phyloP scores from a whole-genome alignment of 2,113 vertebrate species.

The Camelus bactrianus region DNA sequence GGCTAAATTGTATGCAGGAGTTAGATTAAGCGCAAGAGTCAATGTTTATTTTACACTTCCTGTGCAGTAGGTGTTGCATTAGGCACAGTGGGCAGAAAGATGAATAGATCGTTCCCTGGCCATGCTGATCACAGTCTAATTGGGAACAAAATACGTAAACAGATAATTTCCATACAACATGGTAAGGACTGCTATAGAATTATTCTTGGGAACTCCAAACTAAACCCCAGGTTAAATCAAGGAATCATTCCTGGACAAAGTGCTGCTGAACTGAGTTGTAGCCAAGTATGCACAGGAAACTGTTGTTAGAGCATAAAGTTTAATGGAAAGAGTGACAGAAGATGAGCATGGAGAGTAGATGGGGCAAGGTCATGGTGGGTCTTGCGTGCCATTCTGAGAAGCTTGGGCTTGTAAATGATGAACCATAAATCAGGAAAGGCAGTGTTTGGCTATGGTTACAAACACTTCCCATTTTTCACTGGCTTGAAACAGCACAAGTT shows the following conservation, averaged over 20 bases:
- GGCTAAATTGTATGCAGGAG: not conserved
- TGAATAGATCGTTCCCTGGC: not conserved
- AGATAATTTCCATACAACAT: not conserved
- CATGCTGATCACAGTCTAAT: not conserved
- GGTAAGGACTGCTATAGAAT: not conserved
- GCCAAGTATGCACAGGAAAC: not conserved
- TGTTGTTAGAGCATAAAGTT: not conserved
- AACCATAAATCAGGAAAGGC: not conserved
- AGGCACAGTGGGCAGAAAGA: not conserved
- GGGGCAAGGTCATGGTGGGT: not conserved
- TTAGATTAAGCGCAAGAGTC: not conserved
- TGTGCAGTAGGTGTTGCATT: not conserved
- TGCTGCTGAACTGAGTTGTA: not conserved
- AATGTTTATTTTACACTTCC: not conserved
- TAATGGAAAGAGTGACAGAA: not conserved
- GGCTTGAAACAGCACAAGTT: not conserved
- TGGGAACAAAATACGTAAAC: not conserved
- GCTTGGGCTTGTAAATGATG: not conserved
- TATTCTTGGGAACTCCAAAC: not conserved
- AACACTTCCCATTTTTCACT: not conserved
- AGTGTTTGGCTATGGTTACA: not conserved
- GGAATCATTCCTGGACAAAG: not conserved
- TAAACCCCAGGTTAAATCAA: not conserved
- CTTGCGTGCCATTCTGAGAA: not conserved
- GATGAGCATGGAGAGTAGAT: not conserved